phyloP scores from a whole-genome alignment of 2,113 vertebrate species.

The Chroicocephalus ridibundus region DNA sequence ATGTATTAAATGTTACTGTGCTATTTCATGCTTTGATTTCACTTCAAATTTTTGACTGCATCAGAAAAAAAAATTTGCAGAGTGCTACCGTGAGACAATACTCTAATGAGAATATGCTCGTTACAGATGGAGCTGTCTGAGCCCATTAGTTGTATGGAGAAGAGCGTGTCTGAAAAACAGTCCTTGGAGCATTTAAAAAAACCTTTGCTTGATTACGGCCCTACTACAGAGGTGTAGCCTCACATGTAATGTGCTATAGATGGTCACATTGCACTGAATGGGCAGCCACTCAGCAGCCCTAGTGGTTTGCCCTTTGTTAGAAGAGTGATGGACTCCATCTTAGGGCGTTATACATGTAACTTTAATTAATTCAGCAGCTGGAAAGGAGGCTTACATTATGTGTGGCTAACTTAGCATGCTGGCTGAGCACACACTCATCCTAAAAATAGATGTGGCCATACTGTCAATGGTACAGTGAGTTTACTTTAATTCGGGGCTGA shows the following conservation, averaged over 20 bases:
- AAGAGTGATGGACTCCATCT: not conserved
- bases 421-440: not conserved
- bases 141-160: not conserved
- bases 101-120: not conserved
- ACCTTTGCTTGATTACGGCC: not conserved
- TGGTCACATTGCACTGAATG: not conserved
- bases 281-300: not conserved
- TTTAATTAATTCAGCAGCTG: not conserved
- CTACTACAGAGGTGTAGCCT: not conserved
- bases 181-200: not conserved
- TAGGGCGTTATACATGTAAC: rapidly evolving
- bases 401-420: not conserved
- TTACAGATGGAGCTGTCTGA: slow-evolving; percentile 43
- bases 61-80: not conserved
- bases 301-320: not conserved
- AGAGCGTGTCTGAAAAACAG: not conserved
- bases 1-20: not conserved
- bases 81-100: not conserved
- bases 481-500: not conserved
- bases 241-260: not conserved
- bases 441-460: not conserved
- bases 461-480: not conserved
- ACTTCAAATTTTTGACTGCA: not conserved
- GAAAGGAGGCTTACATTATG: not conserved
- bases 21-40: not conserved